phyloP scores from a whole-genome alignment of 2,888 invertebrate species.

The Cheiracanthium punctorium region DNA sequence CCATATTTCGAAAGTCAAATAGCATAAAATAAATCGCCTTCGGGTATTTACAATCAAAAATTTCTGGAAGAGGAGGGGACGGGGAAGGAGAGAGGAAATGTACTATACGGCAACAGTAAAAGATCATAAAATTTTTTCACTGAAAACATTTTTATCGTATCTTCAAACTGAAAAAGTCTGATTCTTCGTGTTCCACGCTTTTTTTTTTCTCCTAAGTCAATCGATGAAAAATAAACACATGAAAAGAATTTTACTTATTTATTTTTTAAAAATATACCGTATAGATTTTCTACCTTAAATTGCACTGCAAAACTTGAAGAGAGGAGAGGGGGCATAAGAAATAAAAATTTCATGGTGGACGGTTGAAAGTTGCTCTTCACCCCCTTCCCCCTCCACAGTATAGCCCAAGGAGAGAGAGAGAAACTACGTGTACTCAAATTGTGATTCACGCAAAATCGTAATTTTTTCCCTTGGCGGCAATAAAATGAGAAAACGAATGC shows the following conservation, averaged over 20 bases:
- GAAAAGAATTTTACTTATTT: too few relatives aligned
- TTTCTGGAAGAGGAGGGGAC: neutral
- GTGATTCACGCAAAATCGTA: neutral
- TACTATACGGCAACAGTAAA: neutral
- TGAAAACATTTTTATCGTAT: neutral
- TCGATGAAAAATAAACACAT: constrained; percentile 41
- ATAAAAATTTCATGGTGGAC: constrained; percentile 22
- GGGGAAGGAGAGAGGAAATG: too few relatives aligned
- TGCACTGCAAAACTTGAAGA: constrained; percentile 18
- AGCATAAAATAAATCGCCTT: constrained; percentile 6
- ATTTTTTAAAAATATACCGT: constrained; percentile 44
- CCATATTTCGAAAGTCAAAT: constrained; percentile 2
- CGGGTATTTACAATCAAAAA: neutral
- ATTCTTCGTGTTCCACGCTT: neutral
- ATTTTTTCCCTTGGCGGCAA: neutral
- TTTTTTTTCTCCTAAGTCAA: too few relatives aligned
- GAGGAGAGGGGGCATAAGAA: constrained; percentile 33
- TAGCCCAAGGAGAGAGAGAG: neutral
- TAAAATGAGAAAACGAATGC: too few relatives aligned
- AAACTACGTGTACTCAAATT: neutral
- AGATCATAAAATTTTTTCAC: neutral
- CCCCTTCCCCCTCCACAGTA: neutral
- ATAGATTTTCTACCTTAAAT: constrained; percentile 37
- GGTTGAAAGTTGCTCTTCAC: neutral
- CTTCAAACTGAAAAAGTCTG: neutral